Base-by-base conservation (phyloP, 2,113 vertebrate species). In the Pollachius pollachius region DNA sequence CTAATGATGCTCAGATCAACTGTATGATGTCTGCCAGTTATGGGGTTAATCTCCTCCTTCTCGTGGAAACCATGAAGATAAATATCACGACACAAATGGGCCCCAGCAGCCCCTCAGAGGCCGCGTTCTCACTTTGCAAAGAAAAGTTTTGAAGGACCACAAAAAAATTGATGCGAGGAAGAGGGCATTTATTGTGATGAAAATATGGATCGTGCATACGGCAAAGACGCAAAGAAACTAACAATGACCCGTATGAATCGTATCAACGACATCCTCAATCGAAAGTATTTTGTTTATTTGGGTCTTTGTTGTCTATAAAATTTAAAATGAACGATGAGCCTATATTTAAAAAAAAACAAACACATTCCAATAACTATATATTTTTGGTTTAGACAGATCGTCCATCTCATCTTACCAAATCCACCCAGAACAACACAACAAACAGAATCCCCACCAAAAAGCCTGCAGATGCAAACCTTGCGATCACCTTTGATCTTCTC, bases 1-100 rank as follows among this genome's bases (percentile, higher is more conserved):
- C 89, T 90, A 92, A 91, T 92, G 90, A 91, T 81, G 76, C 87
- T 84, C 81, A 85, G 87, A 89, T 92, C 89, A 89, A 73, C 87
- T 86, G 65, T 75, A 81, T 86, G 85, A 90, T 90, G 85, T 86
- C 84, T 85, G 81, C 87, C 82, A 87, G 87, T 89, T 86, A 84
- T 77, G 83, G 85, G 89, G 89, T 91, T 91, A 92, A 92, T 89
- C 87, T 91, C 68, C 85, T 87, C 82, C 70, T 85, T 89, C 85
- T 79, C 4, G 75, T 77, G 73, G 15, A 79, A 88, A 77, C 85
- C 80, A 79, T 82, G 54, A 84, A 86, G 89, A 90, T 90, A 85
- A 88, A 86, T 64, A 90, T 90, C 87, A 82, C 21, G 67, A 79
- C 69, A 79, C 80, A 88, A 85, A 83, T 81, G 77, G 75, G 76